phyloP scores from a whole-genome alignment of 1,140 invertebrate genomes.

The Hypothenemus hampei region DNA sequence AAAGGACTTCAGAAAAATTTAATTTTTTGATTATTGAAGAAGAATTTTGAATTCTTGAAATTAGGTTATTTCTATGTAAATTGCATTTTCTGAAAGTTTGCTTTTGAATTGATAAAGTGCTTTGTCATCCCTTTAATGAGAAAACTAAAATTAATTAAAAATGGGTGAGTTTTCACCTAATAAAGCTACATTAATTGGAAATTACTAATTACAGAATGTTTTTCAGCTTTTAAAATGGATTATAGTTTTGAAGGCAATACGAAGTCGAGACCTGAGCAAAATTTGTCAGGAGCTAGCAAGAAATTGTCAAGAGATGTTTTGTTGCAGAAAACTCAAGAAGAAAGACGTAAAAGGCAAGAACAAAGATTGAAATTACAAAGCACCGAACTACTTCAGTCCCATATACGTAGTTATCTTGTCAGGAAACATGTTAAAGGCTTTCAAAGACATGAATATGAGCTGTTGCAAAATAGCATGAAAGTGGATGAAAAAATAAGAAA shows the following conservation, averaged over 20 bases:
- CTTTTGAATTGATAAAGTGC: too few relatives aligned
- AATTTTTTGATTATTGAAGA: too few relatives aligned
- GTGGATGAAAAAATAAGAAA: slow-evolving; percentile 55
- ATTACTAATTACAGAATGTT: neutral
- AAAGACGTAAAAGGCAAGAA: slow-evolving; percentile 80
- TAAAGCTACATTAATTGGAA: neutral
- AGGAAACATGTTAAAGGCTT: slow-evolving; percentile 61
- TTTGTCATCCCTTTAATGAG: too few relatives aligned
- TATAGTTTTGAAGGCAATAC: slow-evolving; percentile 93
- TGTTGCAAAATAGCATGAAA: slow-evolving; percentile 48
- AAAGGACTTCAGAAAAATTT: too few relatives aligned
- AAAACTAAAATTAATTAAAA: too few relatives aligned
- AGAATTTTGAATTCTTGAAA: too few relatives aligned
- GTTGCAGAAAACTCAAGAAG: slow-evolving; percentile 72
- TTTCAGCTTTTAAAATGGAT: slow-evolving; percentile 47
- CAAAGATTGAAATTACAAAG: slow-evolving; percentile 62
- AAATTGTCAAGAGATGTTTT: slow-evolving; percentile 71
- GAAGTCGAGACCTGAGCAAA: slow-evolving; percentile 80
- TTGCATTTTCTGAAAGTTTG: too few relatives aligned
- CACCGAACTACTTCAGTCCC: slow-evolving; percentile 72
- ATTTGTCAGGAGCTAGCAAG: slow-evolving; percentile 79
- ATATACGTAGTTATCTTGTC: slow-evolving; percentile 68
- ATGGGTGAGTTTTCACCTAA: neutral
- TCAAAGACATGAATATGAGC: slow-evolving; percentile 66
- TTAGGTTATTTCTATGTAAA: too few relatives aligned